Evolutionary conservation across 2,888 invertebrate species (phyloP).

Genomic region (Lasioglossum marginatum): DNA sequence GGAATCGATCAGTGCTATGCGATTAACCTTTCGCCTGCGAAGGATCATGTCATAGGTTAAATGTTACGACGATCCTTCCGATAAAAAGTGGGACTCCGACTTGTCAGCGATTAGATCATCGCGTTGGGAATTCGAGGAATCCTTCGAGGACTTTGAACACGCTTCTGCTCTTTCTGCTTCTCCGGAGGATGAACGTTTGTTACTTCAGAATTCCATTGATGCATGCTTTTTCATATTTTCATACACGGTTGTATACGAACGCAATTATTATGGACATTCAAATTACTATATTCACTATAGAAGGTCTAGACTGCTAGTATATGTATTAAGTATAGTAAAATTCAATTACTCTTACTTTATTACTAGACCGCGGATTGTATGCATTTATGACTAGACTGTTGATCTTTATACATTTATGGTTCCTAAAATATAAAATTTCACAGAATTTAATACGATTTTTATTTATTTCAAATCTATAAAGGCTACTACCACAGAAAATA

Average conservation of each 20-base stretch:
- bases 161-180: slow-evolving; percentile 15
- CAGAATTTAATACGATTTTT: too few relatives aligned
- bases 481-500: too few relatives aligned
- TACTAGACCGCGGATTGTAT: too few relatives aligned
- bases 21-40: slow-evolving; percentile 46
- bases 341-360: not conserved
- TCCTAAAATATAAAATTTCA: too few relatives aligned
- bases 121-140: slow-evolving; percentile 20
- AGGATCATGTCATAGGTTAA: slow-evolving; percentile 38
- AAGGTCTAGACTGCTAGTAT: too few relatives aligned
- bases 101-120: slow-evolving; percentile 43
- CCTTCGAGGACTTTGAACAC: slow-evolving; percentile 21
- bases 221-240: not conserved
- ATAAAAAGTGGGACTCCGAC: slow-evolving; percentile 31
- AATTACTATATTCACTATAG: not conserved
- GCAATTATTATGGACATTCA: too few relatives aligned
- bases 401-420: too few relatives aligned
- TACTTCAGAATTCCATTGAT: not conserved
- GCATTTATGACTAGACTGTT: too few relatives aligned
- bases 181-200: not conserved
- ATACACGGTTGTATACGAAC: not conserved
- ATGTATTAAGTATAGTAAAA: too few relatives aligned
- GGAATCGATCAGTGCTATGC: slow-evolving; percentile 36
- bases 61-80: slow-evolving; percentile 34
- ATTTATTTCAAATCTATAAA: too few relatives aligned